Evolutionary conservation across 2,888 invertebrate genomes (phyloP), one percentile per base, ranked within the genome.

Genomic region (Troides aeacus): DNA sequence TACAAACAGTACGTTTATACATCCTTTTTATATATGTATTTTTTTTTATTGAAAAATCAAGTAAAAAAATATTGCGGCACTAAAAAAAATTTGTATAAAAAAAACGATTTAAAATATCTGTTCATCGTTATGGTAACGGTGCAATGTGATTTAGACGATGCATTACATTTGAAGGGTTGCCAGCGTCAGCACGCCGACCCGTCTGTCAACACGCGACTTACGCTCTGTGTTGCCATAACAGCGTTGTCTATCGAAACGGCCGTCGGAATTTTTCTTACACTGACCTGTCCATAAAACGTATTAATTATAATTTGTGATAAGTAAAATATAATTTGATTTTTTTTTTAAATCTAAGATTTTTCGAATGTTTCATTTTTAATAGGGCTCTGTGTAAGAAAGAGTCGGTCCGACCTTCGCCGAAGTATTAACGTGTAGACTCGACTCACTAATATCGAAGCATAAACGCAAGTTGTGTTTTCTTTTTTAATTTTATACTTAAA

Each of bases 401-500:
- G 64, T 71, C 70, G 24, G 61, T 62, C 46, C 69, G 39, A 69
- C 23, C 36, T 39, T 18, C 42, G 53, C 17, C 24, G 42, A 50
- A 36, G 59, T 57, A 78, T 71, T 73, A 66, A 72, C 73, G 68
- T 76, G 72, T 76, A 79, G 78, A 74, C 73, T 77, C 80, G 81
- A 80, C 83, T 83, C 84, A 85, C 84, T 81, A 86, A 84, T 79
- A 81, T 84, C 84, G 82, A 87, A 85, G 85, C 87, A 85, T 84
- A 84, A 85, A 85, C 68, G 79, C 78, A 82, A 84, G 86, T 88
- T 89, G 87, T 87, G 84, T 87, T 87, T 90, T 30, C 5, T 30
- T 30, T 85, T 89, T 89, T 87, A 89, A 88, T 90, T 91, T 90
- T 90, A 89, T 91, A 90, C 89, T 87, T 88, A 87, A 46, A 46